A percentile compares a stretch with the other conserved stretches of the same genome.
Evolutionary conservation across 2,113 vertebrate species (phyloP).

Genomic region (Hippocampus barbouri): DNA sequence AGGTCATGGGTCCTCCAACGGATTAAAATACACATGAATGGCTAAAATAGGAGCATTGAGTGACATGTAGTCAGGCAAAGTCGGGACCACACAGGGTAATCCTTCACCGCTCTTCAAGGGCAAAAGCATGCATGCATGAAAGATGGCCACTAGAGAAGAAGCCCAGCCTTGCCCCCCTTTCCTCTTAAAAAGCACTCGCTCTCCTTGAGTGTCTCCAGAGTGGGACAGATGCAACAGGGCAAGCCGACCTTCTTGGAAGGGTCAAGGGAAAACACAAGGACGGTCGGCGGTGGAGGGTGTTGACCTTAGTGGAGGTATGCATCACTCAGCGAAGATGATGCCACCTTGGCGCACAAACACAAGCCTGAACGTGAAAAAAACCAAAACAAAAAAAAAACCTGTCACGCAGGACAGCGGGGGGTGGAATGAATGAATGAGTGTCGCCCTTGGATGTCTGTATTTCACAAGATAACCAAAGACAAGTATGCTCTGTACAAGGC

Average conservation of each 20-base stretch:
- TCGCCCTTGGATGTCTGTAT: conserved; percentile 38
- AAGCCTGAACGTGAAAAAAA: conserved; percentile 16
- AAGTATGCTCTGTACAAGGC: conserved; percentile 54
- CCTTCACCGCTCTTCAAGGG: conserved; percentile 62
- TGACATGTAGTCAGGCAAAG: conserved; percentile 40
- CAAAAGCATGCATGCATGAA: conserved; percentile 48
- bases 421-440: conserved; percentile 7
- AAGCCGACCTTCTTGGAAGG: conserved; percentile 52
- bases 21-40: not conserved
- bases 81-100: conserved; percentile 63
- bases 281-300: conserved; percentile 5
- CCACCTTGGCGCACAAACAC: conserved; percentile 36
- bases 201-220: conserved; percentile 66
- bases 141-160: conserved; percentile 57
- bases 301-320: conserved; percentile 53
- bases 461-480: conserved; percentile 62
- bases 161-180: conserved; percentile 55
- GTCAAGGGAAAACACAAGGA: conserved; percentile 69
- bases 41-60: conserved; percentile 40
- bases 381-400: not conserved
- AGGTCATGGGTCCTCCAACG: not conserved
- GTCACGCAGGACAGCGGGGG: conserved; percentile 3
- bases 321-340: conserved; percentile 60
- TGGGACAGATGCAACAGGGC: conserved; percentile 64
- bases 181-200: conserved; percentile 57